Evolutionary conservation across 2,797 vertebrate genomes (phyloP), one percentile per base, ranked within the genome.

Genomic region (Sylvilagus floridanus): DNA sequence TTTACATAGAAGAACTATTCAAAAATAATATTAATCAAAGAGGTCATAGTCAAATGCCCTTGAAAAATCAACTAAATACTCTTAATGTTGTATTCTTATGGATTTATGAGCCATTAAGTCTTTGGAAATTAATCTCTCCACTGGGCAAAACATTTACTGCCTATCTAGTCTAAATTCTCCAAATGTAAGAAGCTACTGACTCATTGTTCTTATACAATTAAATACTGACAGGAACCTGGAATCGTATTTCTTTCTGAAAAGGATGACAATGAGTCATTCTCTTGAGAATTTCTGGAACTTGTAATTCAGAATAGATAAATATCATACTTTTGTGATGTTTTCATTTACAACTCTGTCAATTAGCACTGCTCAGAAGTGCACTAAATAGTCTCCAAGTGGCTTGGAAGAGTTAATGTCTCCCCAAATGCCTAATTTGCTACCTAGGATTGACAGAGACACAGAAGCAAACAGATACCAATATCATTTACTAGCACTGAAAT

Each of bases 261-360:
- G 35, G 35, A 87, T 84, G 83, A 42, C 42, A 94, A 75, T 94
- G 92, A 93, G 35, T 94, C 85, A 94, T 91, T 95, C 63, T 95
- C 78, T 35, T 71, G 52, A 96, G 83, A 92, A 42, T 95, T 96
- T 93, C 63, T 93, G 90, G 84, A 84, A 82, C 84, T 89, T 54
- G 22, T 87, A 84, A 89, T 73, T 94, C 50, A 87, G 62, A 92
- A 26, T 81, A 92, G 66, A 82, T 94, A 96, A 95, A 93, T 93
- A 96, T 87, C 90, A 91, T 90, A 94, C 89, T 94, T 96, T 89
- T 96, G 66, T 92, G 66, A 92, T 96, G 37, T 95, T 96, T 96
- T 91, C 92, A 94, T 96, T 94, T 95, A 91, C 78, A 96, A 95
- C 42, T 88, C 54, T 96, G 92, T 93, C 95, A 97, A 97, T 97